Evolutionary conservation across 1,140 invertebrate genomes (phyloP).

Genomic region (Sminthurinus signatus): DNA sequence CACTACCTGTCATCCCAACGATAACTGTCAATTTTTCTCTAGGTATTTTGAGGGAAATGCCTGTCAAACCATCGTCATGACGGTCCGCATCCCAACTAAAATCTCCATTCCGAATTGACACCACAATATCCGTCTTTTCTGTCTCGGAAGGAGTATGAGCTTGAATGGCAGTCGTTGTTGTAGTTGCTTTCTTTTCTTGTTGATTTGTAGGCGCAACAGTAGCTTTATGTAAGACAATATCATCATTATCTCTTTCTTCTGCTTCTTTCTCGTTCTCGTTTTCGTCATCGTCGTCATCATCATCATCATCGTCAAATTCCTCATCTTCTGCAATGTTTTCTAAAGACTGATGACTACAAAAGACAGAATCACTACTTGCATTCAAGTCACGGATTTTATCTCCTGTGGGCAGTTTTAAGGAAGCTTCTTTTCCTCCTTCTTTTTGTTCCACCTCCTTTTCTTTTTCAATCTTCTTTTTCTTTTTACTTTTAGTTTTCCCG

Average conservation of each 20-base stretch:
- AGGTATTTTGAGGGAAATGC: conserved; percentile 45
- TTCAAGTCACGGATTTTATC: conserved; percentile 18
- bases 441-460: no score
- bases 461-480: conserved; percentile 11
- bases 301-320: conserved; percentile 48
- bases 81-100: conserved; percentile 40
- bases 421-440: not conserved
- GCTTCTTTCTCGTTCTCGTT: not conserved
- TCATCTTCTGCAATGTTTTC: conserved; percentile 48
- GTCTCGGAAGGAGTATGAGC: no score
- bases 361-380: conserved; percentile 43
- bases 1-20: conserved; percentile 68
- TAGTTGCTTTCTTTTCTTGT: no score
- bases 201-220: no score
- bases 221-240: no score
- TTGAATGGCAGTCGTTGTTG: no score
- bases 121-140: conserved; percentile 1
- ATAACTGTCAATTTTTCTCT: conserved; percentile 64
- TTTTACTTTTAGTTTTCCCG: no score
- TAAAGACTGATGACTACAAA: conserved; percentile 42
- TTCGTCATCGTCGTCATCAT: conserved; percentile 42
- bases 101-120: conserved; percentile 21
- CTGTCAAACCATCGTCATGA: conserved; percentile 40
- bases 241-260: not conserved
- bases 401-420: conserved; percentile 1